Evolutionary conservation across 2,797 vertebrate species (phyloP).

Genomic region (Neosalanx taihuensis): DNA sequence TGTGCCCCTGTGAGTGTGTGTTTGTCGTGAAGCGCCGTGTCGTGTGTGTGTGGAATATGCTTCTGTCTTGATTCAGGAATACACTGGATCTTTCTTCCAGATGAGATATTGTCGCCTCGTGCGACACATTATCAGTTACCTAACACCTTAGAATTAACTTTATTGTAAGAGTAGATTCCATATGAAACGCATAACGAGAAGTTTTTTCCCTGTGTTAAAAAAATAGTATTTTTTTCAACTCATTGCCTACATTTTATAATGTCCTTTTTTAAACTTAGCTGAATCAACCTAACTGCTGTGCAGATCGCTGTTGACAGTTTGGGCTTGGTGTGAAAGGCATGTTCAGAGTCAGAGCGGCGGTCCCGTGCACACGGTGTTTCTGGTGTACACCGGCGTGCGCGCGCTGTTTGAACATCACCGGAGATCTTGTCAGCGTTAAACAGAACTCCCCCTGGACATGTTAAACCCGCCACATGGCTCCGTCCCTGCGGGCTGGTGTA

Average conservation of each 20-base stretch:
- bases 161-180: too few species aligned
- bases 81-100: background rate
- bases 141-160: too few species aligned
- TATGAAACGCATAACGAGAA: background rate
- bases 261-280: background rate
- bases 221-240: too few species aligned
- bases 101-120: too few species aligned
- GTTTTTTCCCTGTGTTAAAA: background rate
- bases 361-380: background rate
- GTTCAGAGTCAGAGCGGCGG: background rate
- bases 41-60: background rate
- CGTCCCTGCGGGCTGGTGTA: background rate
- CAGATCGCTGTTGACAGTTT: too few species aligned
- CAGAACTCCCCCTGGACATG: conserved; percentile 1
- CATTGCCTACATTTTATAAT: too few species aligned
- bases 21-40: background rate
- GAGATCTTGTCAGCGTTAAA: background rate
- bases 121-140: too few species aligned
- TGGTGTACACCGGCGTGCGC: background rate
- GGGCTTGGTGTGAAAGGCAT: too few species aligned
- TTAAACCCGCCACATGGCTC: conserved; percentile 27
- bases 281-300: too few species aligned
- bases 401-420: background rate
- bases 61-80: background rate
- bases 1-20: background rate